phyloP scores from a whole-genome alignment of 2,113 vertebrate genomes.

The Clinocottus analis region DNA sequence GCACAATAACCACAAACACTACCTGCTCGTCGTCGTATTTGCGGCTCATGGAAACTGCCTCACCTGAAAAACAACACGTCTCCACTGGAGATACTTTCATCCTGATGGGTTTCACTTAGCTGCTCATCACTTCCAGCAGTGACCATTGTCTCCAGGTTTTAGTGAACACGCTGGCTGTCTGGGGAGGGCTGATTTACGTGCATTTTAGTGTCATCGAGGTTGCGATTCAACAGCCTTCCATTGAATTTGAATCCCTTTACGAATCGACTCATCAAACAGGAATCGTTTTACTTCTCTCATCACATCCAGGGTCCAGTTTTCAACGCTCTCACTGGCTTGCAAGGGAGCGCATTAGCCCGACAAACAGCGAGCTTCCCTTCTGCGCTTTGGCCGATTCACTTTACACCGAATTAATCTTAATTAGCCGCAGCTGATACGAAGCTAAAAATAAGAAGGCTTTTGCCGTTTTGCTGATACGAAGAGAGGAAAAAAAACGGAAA shows the following conservation, averaged over 20 bases:
- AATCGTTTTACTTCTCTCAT: neutral
- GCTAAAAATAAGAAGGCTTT: neutral
- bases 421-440: neutral
- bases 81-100: neutral
- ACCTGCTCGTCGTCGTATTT: neutral
- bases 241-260: neutral
- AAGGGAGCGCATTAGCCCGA: neutral
- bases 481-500: neutral
- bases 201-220: neutral
- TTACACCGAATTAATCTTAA: neutral
- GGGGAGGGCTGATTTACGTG: neutral
- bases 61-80: neutral
- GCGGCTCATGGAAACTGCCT: neutral
- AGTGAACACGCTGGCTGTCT: neutral
- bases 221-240: neutral
- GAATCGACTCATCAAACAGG: neutral
- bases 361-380: neutral
- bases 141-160: neutral
- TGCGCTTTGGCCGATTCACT: neutral
- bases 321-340: neutral
- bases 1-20: neutral
- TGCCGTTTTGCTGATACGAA: neutral
- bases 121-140: neutral
- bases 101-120: constrained; percentile 9
- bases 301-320: neutral